Base-by-base conservation (phyloP, 2,888 invertebrate genomes). In the Rhingia campestris region DNA sequence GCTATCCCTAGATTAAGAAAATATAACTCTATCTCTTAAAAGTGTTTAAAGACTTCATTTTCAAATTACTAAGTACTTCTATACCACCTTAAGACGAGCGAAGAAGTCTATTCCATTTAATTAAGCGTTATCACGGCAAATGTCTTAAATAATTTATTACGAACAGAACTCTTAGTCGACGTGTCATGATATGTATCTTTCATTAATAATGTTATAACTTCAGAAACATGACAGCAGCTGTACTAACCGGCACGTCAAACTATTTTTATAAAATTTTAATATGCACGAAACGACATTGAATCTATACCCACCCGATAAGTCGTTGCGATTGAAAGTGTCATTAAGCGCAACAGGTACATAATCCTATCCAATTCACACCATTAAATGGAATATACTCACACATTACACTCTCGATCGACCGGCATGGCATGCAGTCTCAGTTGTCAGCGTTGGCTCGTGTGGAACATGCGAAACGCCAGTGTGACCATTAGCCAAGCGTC, bases 251-350 rank as follows among this genome's bases (percentile, higher is more conserved):
- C 67, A 9, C 35, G 30, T 47, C 14, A 45, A 66, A 45, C 39
- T 49, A 37, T 49, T 51, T n/a, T 22, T 9, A 59, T 12, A 53
- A 49, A 33, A 32, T 4, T 53, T 82, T 67, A 77, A 45, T 67
- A 82, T 82, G 63, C 72, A 67, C 45, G 56, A n/a, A 67, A 56
- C 81, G 72, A 63, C 56, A 51, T 41, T 67, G 32, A 76, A 43
- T 56, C 41, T 63, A 41, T 58, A 76, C 35, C 66, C 64, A 76
- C 35, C 66, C 61, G 69, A 69, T 72, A 76, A 66, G 22, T 49
- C 49, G 49, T 61, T 45, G 9, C 47, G 76, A 76, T 54, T 61
- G 73, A 73, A 73, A 10, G 33, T 41, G 67, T 67, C 67, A 73
- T 77, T 73, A 73, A 77, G 43, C 7, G 12, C 58, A 70, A 61